These are phyloP conservation scores for Orthosia incerta DNA, from an alignment of 2,888 invertebrate genomes.

Conservation along the genomic window DNA sequence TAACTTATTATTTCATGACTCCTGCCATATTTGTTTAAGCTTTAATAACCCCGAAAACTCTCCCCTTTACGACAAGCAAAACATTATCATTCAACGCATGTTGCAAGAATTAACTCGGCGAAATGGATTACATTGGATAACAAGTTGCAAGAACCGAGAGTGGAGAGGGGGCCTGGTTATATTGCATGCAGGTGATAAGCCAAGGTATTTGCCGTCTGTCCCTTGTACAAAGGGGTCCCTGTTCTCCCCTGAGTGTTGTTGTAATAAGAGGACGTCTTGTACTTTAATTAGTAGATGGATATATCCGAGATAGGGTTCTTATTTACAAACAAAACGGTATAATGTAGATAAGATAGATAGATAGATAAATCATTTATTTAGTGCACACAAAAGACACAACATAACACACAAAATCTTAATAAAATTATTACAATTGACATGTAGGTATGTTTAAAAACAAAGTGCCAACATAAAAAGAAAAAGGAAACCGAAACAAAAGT, in stretches of 20 bases:
- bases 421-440: too few relatives aligned
- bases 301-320: constrained; percentile 12
- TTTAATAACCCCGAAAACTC: constrained; percentile 38
- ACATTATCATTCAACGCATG: constrained; percentile 52
- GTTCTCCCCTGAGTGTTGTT: constrained; percentile 43
- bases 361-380: too few relatives aligned
- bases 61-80: constrained; percentile 39
- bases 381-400: too few relatives aligned
- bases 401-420: too few relatives aligned
- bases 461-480: too few relatives aligned
- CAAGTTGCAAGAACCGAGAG: constrained; percentile 50
- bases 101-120: constrained; percentile 53
- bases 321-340: constrained; percentile 2
- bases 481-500: too few relatives aligned
- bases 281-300: constrained; percentile 42
- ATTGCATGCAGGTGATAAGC: constrained; percentile 63
- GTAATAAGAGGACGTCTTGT: constrained; percentile 35
- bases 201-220: constrained; percentile 38
- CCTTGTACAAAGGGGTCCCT: constrained; percentile 20
- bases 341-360: too few relatives aligned
- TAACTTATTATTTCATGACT: not conserved
- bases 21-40: constrained; percentile 31
- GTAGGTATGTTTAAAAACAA: too few relatives aligned
- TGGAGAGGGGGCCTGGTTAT: constrained; percentile 31
- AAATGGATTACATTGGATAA: constrained; percentile 56